A percentile compares a stretch with the other conserved stretches of the same genome.
phyloP scores from a whole-genome alignment of 1,140 invertebrate genomes.

The Calosoma granatense region DNA sequence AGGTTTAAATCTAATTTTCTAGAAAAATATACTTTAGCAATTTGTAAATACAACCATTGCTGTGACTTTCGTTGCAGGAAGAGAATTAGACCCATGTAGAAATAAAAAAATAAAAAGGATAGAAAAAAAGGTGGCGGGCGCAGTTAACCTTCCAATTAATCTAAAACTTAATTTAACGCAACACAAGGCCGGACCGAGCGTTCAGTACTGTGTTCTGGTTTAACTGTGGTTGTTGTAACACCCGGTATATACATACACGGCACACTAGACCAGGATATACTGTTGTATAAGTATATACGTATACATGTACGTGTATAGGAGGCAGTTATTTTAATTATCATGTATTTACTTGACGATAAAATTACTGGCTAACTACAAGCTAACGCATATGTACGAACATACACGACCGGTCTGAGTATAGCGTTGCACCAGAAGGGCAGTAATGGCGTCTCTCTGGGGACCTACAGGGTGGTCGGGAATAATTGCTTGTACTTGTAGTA shows the following conservation, averaged over 20 bases:
- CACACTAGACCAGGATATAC: background rate
- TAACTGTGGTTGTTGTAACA: background rate
- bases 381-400: background rate
- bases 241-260: background rate
- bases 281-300: background rate
- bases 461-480: too few relatives aligned
- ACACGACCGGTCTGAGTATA: background rate
- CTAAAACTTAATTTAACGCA: conserved; percentile 7
- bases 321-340: conserved; percentile 5
- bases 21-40: too few relatives aligned
- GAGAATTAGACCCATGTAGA: too few relatives aligned
- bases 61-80: too few relatives aligned
- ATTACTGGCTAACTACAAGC: conserved; percentile 4
- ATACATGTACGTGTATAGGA: background rate
- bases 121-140: too few relatives aligned
- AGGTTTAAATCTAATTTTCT: too few relatives aligned
- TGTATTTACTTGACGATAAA: conserved; percentile 6
- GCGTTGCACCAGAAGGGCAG: background rate
- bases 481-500: background rate
- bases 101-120: too few relatives aligned
- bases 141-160: conserved; percentile 2
- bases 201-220: background rate
- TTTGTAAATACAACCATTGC: too few relatives aligned
- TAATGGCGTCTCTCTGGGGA: too few relatives aligned
- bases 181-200: background rate